Conservation (phyloP, 2,113 vertebrate species). For the Tympanuchus pallidicinctus region DNA sequence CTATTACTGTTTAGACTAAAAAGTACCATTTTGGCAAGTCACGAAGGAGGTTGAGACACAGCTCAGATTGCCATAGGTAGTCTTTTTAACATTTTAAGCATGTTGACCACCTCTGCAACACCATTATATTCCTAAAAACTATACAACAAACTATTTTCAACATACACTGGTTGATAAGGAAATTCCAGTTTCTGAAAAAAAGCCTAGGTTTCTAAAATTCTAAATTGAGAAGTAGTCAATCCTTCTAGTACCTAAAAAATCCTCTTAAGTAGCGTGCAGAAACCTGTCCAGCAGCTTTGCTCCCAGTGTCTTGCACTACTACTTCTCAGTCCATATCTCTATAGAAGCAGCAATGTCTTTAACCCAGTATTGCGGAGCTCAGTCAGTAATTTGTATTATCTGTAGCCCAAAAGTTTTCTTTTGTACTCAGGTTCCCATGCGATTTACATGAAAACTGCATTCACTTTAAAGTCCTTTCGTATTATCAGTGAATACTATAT, state of each 20-base stretch:
- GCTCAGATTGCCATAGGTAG: background rate
- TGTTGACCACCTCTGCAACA: background rate
- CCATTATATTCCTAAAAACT: background rate
- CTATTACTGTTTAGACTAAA: background rate
- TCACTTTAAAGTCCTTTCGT: conserved; percentile 3
- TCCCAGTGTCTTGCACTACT: background rate
- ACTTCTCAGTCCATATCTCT: background rate
- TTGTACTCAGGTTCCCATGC: background rate
- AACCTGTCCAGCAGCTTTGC: background rate
- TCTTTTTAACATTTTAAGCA: background rate
- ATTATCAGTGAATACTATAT: background rate
- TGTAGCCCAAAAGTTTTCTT: background rate
- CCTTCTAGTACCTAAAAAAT: background rate
- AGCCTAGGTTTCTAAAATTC: background rate
- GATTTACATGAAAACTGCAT: conserved; percentile 16
- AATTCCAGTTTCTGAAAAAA: background rate
- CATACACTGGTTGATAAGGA: background rate
- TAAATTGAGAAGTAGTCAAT: background rate
- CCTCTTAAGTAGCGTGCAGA: background rate
- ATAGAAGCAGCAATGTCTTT: background rate
- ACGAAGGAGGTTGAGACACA: background rate
- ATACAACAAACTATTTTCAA: background rate
- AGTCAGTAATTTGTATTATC: background rate
- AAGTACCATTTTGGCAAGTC: background rate
- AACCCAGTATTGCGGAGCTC: background rate